Conservation (phyloP, 2,113 vertebrate genomes). For the Nipponia nippon region DNA sequence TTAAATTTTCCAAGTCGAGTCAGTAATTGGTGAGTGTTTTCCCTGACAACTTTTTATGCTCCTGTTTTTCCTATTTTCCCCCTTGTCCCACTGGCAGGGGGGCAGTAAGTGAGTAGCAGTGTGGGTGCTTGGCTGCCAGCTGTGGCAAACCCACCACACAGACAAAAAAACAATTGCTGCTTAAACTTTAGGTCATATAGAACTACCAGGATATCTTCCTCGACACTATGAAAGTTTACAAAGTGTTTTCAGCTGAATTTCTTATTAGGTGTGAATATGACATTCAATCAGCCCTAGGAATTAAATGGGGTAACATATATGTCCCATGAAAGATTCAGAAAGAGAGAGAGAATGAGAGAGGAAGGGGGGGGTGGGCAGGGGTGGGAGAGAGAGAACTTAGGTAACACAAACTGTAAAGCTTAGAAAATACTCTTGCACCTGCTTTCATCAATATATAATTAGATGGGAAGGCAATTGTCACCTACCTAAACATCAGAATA, state of each 20-base stretch:
- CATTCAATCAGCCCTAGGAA: neutral
- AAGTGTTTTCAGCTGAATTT: neutral
- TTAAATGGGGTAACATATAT: neutral
- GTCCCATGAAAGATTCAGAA: neutral
- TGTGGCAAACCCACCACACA: neutral
- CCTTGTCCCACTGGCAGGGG: neutral
- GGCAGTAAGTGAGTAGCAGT: neutral
- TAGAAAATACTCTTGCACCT: neutral
- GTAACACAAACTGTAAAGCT: neutral
- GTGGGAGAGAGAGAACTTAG: neutral
- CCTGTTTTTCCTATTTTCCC: neutral
- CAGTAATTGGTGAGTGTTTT: neutral
- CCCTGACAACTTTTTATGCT: neutral
- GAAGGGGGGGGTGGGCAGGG: rapidly evolving
- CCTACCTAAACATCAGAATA: neutral
- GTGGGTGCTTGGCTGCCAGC: neutral
- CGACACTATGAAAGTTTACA: neutral
- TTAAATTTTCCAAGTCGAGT: neutral
- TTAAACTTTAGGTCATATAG: neutral
- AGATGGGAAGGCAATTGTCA: neutral
- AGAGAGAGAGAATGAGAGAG: neutral
- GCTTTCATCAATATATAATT: neutral
- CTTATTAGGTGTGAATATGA: neutral
- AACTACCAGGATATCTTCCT: neutral
- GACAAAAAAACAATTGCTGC: neutral